Evolutionary conservation across 2,113 vertebrate genomes (phyloP).

Genomic region (Callopanchax toddi): DNA sequence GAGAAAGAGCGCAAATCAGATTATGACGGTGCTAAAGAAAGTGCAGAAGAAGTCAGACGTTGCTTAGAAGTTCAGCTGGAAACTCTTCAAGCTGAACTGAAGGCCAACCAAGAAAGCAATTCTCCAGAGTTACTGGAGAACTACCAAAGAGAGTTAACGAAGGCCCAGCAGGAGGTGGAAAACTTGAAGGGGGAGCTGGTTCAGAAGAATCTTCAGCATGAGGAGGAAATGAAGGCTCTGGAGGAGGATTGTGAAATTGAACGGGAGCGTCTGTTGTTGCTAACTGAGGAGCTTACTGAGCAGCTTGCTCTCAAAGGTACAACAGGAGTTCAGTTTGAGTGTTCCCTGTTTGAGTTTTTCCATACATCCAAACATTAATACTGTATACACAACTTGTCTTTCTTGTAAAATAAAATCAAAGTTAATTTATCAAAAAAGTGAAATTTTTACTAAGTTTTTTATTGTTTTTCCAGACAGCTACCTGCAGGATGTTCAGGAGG

Average conservation of each 20-base stretch:
- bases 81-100: constrained; percentile 79
- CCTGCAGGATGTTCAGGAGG: constrained; percentile 74
- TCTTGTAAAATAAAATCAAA: neutral
- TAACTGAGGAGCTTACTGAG: constrained; percentile 80
- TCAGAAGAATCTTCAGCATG: constrained; percentile 77
- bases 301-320: constrained; percentile 81
- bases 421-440: too few relatives aligned
- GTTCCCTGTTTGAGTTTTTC: neutral
- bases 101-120: constrained; percentile 71
- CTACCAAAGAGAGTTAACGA: constrained; percentile 78
- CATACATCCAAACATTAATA: neutral
- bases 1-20: constrained; percentile 70
- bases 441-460: neutral
- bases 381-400: neutral
- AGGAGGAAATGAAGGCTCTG: constrained; percentile 85
- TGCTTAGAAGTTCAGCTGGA: constrained; percentile 82
- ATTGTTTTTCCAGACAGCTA: constrained; percentile 72
- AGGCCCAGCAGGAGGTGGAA: constrained; percentile 82
- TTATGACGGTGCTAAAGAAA: constrained; percentile 61
- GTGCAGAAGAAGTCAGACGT: constrained; percentile 69
- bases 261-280: constrained; percentile 77
- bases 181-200: constrained; percentile 83
- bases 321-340: neutral
- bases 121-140: constrained; percentile 77
- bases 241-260: constrained; percentile 84